phyloP scores from a whole-genome alignment of 2,113 vertebrate genomes.

The Ellobius talpinus region DNA sequence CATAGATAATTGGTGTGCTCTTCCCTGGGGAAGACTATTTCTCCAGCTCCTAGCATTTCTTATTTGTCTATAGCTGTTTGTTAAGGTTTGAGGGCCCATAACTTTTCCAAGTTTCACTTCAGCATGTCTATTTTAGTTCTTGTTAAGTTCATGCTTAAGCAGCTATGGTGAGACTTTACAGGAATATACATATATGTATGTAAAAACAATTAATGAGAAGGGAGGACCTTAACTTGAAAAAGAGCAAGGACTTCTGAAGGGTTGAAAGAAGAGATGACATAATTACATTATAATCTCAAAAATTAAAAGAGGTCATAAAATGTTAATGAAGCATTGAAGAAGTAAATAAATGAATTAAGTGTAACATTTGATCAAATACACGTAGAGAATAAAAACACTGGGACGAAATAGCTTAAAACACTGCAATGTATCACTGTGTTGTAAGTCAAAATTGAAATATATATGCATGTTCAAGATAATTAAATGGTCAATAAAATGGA shows the following conservation, averaged over 20 bases:
- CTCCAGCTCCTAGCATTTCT: background rate
- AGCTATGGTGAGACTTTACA: background rate
- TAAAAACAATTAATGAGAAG: background rate
- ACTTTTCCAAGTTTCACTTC: background rate
- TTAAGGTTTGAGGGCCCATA: background rate
- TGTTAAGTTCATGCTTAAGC: background rate
- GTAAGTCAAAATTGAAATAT: background rate
- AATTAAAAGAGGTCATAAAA: background rate
- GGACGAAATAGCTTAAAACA: background rate
- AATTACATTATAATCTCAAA: background rate
- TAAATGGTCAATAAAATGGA: background rate
- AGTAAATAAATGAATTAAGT: constrained; percentile 40
- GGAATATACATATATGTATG: background rate
- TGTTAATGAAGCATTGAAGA: background rate
- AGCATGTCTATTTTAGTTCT: background rate
- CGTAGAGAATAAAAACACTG: background rate
- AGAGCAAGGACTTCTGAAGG: background rate
- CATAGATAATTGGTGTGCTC: background rate
- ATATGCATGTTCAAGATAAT: background rate
- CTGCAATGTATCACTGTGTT: background rate
- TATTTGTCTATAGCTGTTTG: background rate
- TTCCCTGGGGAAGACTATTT: background rate
- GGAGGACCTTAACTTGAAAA: background rate
- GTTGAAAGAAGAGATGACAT: background rate
- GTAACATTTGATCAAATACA: background rate